Evolutionary conservation across 2,113 vertebrate genomes (phyloP), one percentile per base, ranked within the genome.

Genomic region (Brachionichthys hirsutus): DNA sequence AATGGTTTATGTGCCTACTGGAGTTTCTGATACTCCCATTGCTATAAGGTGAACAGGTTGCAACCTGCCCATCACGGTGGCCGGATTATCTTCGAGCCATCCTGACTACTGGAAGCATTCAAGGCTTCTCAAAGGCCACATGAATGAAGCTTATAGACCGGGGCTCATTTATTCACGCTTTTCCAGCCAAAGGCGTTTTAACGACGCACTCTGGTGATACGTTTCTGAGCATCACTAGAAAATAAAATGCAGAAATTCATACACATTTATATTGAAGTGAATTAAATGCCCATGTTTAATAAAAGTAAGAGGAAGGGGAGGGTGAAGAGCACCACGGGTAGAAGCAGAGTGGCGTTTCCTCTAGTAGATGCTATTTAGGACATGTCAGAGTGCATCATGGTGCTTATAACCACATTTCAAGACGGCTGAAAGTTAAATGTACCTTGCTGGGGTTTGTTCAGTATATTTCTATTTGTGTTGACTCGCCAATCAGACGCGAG

Each of bases 21-120:
- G 17, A 35, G 18, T 58, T 56, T 56, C 13, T 38, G 57, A 38
- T 68, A 66, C 62, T 53, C 65, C 65, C 67, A 54, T 1, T 47
- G 54, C 41, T 36, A 72, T 44, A 46, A 18, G 10, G 7, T 30
- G 6, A 54, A 67, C 61, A 66, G 69, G 78, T 52, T 78, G 24
- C 20, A 59, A 75, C 69, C 53, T 71, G 75, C 59, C 68, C 73
- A 77, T 75, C 70, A 50, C 40, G 49, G 24, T 1, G 9, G 54
- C 22, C 12, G 50, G 50, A 46, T 70, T 74, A 66, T 73, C 54
- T 47, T 56, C 3, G 38, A 9, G 5, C 66, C 36, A 55, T 17
- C n/a, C 11, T 71, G 49, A 67, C 22, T 75, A 66, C 73, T 30
- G 5, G 68, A 65, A 30, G 35, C 53, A 40, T 81, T 73, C 43